A percentile compares a stretch with the other conserved stretches of the same genome.
phyloP scores from a whole-genome alignment of 2,888 invertebrate genomes.

The Rhingia campestris region DNA sequence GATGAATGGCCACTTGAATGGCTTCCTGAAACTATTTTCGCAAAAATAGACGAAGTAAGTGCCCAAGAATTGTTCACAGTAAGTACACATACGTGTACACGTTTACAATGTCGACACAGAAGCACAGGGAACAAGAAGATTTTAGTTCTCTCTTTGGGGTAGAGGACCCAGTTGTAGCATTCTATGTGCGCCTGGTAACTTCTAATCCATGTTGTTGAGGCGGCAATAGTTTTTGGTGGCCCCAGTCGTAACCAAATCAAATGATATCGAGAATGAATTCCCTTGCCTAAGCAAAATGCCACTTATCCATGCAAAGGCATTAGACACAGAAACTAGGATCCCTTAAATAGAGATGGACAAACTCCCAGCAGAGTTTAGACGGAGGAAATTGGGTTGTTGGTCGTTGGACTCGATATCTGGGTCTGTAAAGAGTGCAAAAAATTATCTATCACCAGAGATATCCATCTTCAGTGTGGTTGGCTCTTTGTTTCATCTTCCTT shows the following conservation, averaged over 20 bases:
- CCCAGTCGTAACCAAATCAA: constrained; percentile 40
- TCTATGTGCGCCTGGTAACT: constrained; percentile 71
- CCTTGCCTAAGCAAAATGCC: constrained; percentile 59
- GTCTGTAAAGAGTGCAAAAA: constrained; percentile 29
- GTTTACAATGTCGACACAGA: background rate
- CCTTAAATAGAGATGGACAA: constrained; percentile 1
- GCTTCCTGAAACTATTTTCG: constrained; percentile 71
- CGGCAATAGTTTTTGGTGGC: constrained; percentile 27
- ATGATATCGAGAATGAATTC: constrained; percentile 65
- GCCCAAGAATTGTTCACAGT: constrained; percentile 24
- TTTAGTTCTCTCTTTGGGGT: background rate
- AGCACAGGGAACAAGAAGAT: constrained; percentile 8
- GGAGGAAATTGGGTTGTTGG: constrained; percentile 57
- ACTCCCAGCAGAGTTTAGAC: constrained; percentile 6
- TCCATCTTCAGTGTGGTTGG: constrained; percentile 50
- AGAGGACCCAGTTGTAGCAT: background rate
- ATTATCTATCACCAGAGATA: constrained; percentile 64
- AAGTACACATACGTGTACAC: background rate
- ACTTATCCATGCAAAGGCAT: constrained; percentile 62
- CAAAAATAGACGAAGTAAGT: constrained; percentile 50
- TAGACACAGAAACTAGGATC: constrained; percentile 57
- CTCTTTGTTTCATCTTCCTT: constrained; percentile 40
- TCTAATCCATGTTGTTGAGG: constrained; percentile 67
- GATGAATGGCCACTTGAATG: constrained; percentile 51
- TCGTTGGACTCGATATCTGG: constrained; percentile 29